Conservation (phyloP, 1,140 invertebrate species). For the Nasonia vitripennis region DNA sequence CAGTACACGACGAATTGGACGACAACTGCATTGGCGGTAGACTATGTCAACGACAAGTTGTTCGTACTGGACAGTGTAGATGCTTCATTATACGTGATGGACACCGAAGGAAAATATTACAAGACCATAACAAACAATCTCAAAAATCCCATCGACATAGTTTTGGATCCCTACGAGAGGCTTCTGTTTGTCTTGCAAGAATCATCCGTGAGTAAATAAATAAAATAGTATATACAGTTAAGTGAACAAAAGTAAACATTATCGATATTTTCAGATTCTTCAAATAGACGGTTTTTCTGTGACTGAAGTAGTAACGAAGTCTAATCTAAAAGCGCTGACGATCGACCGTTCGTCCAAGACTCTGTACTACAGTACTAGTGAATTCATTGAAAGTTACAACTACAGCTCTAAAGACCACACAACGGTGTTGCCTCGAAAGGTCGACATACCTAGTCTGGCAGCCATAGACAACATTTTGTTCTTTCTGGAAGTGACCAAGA, state of each 20-base stretch:
- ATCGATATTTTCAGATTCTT: background rate
- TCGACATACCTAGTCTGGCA: no score
- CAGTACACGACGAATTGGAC: background rate
- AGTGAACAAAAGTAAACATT: no score
- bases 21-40: conserved; percentile 1
- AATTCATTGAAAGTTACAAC: background rate
- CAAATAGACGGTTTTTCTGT: background rate
- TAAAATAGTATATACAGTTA: no score
- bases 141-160: background rate
- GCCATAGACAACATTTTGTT: no score
- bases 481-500: no score
- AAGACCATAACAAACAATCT: background rate
- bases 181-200: background rate
- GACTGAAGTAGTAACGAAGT: background rate
- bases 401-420: background rate
- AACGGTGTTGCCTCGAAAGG: background rate
- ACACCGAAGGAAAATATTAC: background rate
- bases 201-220: background rate
- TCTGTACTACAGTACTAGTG: background rate
- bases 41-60: background rate
- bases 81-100: background rate
- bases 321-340: background rate
- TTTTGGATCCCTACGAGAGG: background rate
- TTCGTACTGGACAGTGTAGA: background rate
- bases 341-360: background rate